These are phyloP conservation scores for Paraplagusia blochii DNA, from an alignment of 2,113 vertebrate species.

Conservation along the genomic window DNA sequence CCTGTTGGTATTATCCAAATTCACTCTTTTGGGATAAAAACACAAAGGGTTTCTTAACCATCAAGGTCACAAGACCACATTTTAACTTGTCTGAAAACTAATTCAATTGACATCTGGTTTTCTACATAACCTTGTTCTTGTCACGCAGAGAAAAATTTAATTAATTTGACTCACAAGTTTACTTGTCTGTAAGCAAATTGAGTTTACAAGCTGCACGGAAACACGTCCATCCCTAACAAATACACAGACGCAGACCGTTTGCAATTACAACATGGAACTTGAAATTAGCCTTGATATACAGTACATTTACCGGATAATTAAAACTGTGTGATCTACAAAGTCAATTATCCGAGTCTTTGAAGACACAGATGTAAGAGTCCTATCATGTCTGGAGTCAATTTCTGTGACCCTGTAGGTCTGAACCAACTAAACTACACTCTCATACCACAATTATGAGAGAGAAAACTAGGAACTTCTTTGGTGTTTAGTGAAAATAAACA, in stretches of 20 bases:
- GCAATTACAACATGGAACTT: slow-evolving; percentile 27
- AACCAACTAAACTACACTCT: slow-evolving; percentile 16
- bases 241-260: slow-evolving; percentile 15
- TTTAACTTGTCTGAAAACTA: slow-evolving; percentile 18
- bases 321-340: slow-evolving; percentile 68
- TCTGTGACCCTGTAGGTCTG: slow-evolving; percentile 48
- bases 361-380: slow-evolving; percentile 60
- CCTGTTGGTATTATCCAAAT: background rate
- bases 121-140: slow-evolving; percentile 5
- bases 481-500: slow-evolving; percentile 49
- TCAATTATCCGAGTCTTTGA: slow-evolving; percentile 68
- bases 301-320: slow-evolving; percentile 67
- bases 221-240: background rate
- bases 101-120: slow-evolving; percentile 10
- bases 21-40: background rate
- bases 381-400: slow-evolving; percentile 62
- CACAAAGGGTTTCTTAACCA: background rate
- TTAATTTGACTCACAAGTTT: slow-evolving; percentile 42
- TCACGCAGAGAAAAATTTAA: slow-evolving; percentile 18
- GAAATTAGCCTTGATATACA: slow-evolving; percentile 56
- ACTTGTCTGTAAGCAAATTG: slow-evolving; percentile 42
- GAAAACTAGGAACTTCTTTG: slow-evolving; percentile 51
- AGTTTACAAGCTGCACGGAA: slow-evolving; percentile 33
- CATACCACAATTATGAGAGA: slow-evolving; percentile 57
- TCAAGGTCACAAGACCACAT: slow-evolving; percentile 2